Conservation (phyloP, 2,797 vertebrate species). For the Somateria mollissima region DNA sequence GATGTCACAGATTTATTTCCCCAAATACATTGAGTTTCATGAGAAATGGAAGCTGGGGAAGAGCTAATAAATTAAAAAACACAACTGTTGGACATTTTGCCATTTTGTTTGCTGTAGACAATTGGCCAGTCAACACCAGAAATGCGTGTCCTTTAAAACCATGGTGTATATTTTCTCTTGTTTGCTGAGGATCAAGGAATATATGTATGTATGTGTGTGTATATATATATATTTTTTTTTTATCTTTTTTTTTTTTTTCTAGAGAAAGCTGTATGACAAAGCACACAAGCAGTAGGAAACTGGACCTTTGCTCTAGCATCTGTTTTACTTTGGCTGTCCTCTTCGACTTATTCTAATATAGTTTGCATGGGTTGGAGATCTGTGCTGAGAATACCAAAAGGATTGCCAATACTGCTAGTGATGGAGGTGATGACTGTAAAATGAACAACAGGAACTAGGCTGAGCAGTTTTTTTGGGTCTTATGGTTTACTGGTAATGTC, state of each 20-base stretch:
- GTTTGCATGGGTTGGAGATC: not conserved
- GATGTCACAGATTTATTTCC: not conserved
- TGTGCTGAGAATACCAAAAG: not conserved
- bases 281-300: not conserved
- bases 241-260: too few species aligned
- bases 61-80: not conserved
- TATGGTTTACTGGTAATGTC: not conserved
- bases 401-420: not conserved
- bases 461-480: not conserved
- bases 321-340: not conserved
- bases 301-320: not conserved
- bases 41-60: not conserved
- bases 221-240: not conserved
- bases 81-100: not conserved
- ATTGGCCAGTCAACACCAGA: not conserved
- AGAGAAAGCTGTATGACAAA: not conserved
- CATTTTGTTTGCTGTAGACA: not conserved
- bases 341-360: not conserved
- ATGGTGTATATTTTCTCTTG: not conserved
- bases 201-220: fast-evolving
- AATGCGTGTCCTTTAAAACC: not conserved
- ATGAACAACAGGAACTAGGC: not conserved
- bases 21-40: not conserved
- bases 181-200: not conserved
- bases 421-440: not conserved